Conservation (phyloP, 2,888 invertebrate species). For the Himalopsyche japonica region DNA sequence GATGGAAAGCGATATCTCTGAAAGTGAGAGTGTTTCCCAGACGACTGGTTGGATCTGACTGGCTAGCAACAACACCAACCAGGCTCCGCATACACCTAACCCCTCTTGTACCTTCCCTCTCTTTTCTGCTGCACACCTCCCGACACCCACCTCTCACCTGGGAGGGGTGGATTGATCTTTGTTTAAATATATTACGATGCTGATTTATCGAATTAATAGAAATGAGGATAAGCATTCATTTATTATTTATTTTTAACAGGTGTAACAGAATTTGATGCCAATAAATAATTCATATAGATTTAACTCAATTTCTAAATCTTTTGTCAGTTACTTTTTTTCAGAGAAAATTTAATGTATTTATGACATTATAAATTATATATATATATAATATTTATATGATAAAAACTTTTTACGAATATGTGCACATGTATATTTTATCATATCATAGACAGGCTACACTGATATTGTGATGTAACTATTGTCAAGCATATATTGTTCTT, state of each 20-base stretch:
- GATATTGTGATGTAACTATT: too few relatives aligned
- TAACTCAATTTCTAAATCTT: too few relatives aligned
- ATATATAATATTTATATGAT: too few relatives aligned
- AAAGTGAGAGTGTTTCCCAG: conserved; percentile 34
- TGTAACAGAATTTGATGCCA: background rate
- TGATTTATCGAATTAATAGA: background rate
- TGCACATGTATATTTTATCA: too few relatives aligned
- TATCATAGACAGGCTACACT: too few relatives aligned
- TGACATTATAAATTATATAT: too few relatives aligned
- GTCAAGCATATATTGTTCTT: too few relatives aligned
- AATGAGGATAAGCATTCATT: background rate
- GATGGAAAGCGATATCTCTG: conserved; percentile 6
- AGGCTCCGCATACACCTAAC: conserved; percentile 46
- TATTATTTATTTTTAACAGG: background rate
- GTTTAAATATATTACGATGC: background rate
- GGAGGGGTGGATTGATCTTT: conserved; percentile 12
- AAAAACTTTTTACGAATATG: too few relatives aligned
- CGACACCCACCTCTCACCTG: conserved; percentile 43
- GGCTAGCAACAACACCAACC: conserved; percentile 44
- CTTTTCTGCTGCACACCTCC: conserved; percentile 49
- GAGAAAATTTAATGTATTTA: too few relatives aligned
- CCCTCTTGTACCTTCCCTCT: conserved; percentile 43
- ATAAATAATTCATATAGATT: too few relatives aligned
- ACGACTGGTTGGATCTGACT: conserved; percentile 41
- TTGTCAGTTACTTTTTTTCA: too few relatives aligned